Conservation (phyloP, 2,113 vertebrate genomes). For the Pseudopipra pipra region DNA sequence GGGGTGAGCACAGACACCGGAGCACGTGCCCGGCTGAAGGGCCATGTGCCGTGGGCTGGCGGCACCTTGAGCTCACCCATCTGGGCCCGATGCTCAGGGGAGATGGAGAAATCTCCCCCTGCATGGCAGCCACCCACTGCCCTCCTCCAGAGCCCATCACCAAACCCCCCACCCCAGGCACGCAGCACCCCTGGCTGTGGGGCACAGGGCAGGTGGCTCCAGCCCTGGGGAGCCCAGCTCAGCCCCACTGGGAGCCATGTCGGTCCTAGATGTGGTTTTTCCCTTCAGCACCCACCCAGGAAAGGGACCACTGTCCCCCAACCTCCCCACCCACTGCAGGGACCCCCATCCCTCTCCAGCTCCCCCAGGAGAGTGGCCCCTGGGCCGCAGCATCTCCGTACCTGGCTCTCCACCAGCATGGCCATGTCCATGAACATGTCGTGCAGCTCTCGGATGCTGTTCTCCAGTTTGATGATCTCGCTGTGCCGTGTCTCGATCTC, state of each 20-base stretch:
- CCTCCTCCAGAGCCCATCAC: background rate
- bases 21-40: background rate
- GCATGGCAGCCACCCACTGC: background rate
- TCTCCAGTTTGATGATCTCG: conserved; percentile 97
- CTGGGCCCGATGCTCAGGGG: background rate
- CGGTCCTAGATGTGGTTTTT: background rate
- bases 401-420: conserved; percentile 98
- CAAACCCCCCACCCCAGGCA: accelerated
- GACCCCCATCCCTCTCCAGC: accelerated
- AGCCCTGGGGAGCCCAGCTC: background rate
- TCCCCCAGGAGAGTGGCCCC: background rate
- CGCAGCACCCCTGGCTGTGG: background rate
- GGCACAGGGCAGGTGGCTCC: accelerated
- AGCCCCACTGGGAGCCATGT: background rate
- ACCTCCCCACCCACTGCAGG: background rate
- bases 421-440: conserved; percentile 99
- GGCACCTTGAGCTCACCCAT: background rate
- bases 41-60: accelerated
- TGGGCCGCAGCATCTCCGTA: conserved; percentile 34
- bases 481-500: conserved; percentile 95
- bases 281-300: background rate
- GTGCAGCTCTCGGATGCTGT: conserved; percentile 94
- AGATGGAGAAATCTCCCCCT: background rate
- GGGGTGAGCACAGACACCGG: conserved; percentile 13
- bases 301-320: background rate